These are phyloP conservation scores for Mactromeris polynyma DNA, from an alignment of 2,888 invertebrate genomes.

Conservation along the genomic window DNA sequence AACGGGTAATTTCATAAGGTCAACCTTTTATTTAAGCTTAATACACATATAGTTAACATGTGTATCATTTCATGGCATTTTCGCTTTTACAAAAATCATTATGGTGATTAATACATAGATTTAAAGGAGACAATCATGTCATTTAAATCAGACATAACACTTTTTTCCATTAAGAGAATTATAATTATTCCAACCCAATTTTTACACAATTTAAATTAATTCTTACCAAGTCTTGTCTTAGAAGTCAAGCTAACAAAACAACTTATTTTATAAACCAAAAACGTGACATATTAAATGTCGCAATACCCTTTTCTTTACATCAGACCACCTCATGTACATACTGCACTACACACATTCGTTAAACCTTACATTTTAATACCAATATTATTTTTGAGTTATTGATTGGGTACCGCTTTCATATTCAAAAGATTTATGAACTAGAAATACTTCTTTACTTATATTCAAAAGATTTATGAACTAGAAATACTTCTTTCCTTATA, in stretches of 20 bases:
- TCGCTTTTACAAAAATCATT: not conserved
- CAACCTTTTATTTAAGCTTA: not conserved
- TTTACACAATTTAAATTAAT: too few species aligned
- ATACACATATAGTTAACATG: not conserved
- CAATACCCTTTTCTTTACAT: not conserved
- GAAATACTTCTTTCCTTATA: too few species aligned
- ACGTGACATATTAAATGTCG: not conserved
- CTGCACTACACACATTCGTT: not conserved
- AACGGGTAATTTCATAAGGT: not conserved
- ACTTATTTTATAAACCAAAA: not conserved
- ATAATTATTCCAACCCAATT: too few species aligned
- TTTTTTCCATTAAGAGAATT: too few species aligned
- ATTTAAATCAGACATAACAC: too few species aligned
- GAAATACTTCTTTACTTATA: too few species aligned
- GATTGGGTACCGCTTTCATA: too few species aligned
- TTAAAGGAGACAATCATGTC: not conserved
- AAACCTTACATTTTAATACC: not conserved
- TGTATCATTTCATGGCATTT: not conserved
- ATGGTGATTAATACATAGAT: not conserved
- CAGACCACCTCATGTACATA: not conserved
- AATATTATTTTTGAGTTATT: too few species aligned
- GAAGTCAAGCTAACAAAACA: not conserved
- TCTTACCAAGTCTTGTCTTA: too few species aligned
- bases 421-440: too few species aligned
- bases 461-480: too few species aligned